Base-by-base conservation (phyloP, 2,113 vertebrate genomes). In the Haemorhous mexicanus region DNA sequence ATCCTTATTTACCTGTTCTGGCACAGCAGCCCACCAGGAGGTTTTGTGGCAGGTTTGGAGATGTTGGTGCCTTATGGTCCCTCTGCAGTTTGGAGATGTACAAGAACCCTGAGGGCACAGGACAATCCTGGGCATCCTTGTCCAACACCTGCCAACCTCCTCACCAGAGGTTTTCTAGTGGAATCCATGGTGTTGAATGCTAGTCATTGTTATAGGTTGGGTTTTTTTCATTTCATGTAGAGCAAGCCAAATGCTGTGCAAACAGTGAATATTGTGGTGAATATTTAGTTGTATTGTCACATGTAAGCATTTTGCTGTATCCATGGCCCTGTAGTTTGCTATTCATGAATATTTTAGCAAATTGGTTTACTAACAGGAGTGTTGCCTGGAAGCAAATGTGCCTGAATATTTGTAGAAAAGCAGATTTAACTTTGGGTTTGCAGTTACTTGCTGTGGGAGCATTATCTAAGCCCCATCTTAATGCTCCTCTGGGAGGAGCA, bases 321-420 rank as follows among this genome's bases (percentile, higher is more conserved):
- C 77, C 24, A 1, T 46, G 74, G 84, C 58, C 91, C 66, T 82
- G 68, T 68, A 64, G 77, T 82, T 95, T 82, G 81, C 74, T 87
- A 4, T 72, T 95, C 74, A 61, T 96, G 56, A 95, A 91, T 96
- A 85, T 97, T 95, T 92, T 91, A 97, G 93, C 91, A 95, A 91
- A 93, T 87, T 78, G 87, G 53, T 87, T 94, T 95, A 67, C 89
- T 84, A 78, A 93, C 77, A 91, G 80, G 73, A 90, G 33, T 27
- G 35, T 61, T 92, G 94, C 94, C 91, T 89, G 66, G 67, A 79
- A 95, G 89, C 61, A 82, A 97, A 91, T 87, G 58, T 79, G 93
- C 84, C 88, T 53, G 84, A 63, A 67, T 93, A 73, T 94, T 82
- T 91, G 84, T 46, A 66, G 78, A 86, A 94, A 89, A 68, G 18